phyloP scores from a whole-genome alignment of 2,113 vertebrate species.

The Sturnira hondurensis region DNA sequence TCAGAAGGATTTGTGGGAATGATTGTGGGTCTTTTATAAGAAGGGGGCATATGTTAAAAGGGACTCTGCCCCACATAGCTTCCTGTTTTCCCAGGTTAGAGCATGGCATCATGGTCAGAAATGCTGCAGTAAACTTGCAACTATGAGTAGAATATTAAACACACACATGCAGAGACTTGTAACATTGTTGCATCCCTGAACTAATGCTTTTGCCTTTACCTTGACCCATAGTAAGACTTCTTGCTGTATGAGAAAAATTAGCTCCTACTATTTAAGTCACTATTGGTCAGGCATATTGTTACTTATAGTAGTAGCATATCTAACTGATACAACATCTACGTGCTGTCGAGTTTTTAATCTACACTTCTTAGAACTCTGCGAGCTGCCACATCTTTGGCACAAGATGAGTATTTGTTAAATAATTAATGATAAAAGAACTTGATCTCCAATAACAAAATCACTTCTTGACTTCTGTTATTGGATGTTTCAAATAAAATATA shows the following conservation, averaged over 20 bases:
- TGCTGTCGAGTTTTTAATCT: not conserved
- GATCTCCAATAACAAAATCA: not conserved
- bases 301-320: not conserved
- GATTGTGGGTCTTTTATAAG: not conserved
- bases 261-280: not conserved
- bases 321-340: not conserved
- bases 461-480: not conserved
- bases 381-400: not conserved
- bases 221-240: not conserved
- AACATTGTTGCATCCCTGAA: not conserved
- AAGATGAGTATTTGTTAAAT: not conserved
- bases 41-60: not conserved
- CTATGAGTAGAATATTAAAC: not conserved
- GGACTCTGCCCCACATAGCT: not conserved
- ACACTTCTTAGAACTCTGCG: not conserved
- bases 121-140: not conserved
- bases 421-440: not conserved
- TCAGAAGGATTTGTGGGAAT: not conserved
- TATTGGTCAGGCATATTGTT: not conserved
- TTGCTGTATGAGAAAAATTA: not conserved
- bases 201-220: not conserved
- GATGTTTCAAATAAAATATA: not conserved
- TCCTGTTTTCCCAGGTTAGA: not conserved
- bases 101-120: not conserved
- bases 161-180: not conserved